These are phyloP conservation scores for Ictalurus punctatus DNA, from an alignment of 2,113 vertebrate species.

Conservation along the genomic window DNA sequence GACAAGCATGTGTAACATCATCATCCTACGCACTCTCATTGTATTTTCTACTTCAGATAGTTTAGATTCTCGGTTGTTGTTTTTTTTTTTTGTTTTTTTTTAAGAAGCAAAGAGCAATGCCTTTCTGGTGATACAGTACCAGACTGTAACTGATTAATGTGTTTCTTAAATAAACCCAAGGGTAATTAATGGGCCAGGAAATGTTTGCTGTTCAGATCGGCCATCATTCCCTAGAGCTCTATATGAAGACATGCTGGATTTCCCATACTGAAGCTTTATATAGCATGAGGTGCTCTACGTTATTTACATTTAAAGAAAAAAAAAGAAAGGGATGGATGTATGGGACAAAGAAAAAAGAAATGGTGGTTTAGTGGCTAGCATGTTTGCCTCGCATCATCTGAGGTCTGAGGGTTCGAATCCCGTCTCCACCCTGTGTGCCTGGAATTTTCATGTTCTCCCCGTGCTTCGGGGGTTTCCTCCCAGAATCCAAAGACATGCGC, in stretches of 20 bases:
- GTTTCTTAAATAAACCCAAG: neutral
- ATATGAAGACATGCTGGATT: neutral
- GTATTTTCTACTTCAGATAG: neutral
- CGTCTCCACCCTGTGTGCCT: too few species aligned
- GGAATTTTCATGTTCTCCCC: too few species aligned
- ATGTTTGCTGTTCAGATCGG: slow-evolving; percentile 6
- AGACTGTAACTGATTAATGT: neutral
- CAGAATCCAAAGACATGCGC: too few species aligned
- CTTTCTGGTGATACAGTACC: neutral
- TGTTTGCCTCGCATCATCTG: too few species aligned
- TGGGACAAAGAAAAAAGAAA: neutral
- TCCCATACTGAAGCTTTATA: neutral
- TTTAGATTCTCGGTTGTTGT: neutral
- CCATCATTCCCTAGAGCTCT: neutral
- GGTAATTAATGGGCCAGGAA: neutral
- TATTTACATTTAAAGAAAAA: neutral
- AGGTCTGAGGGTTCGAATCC: too few species aligned
- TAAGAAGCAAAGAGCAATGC: neutral
- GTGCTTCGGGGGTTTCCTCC: too few species aligned
- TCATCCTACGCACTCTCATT: neutral
- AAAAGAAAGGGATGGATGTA: neutral
- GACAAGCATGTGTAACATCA: neutral
- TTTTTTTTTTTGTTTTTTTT: slow-evolving; percentile 3
- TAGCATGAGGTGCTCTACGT: neutral
- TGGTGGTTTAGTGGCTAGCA: too few species aligned